Conservation (phyloP, 2,888 invertebrate genomes). For the Anodontia alba region DNA sequence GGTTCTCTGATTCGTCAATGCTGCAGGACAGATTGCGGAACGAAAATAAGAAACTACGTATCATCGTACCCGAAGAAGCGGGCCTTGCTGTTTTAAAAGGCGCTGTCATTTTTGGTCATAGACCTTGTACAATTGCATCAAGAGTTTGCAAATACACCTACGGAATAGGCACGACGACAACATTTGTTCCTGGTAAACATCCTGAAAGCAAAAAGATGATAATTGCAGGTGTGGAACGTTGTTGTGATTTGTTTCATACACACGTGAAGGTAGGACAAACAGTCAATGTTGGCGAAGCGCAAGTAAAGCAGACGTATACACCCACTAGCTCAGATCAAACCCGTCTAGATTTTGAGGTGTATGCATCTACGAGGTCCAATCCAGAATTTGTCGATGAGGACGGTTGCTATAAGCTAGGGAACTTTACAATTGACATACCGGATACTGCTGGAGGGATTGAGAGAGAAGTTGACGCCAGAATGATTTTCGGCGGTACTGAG, state of each 20-base stretch:
- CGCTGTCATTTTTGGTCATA: conserved; percentile 36
- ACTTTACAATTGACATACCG: conserved; percentile 50
- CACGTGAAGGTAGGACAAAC: conserved; percentile 43
- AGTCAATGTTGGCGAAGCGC: conserved; percentile 42
- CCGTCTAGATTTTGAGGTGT: conserved; percentile 35
- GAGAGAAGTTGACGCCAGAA: conserved; percentile 38
- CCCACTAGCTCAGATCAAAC: conserved; percentile 33
- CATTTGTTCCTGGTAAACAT: conserved; percentile 24
- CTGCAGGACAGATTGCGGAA: conserved; percentile 23
- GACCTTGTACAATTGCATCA: conserved; percentile 15
- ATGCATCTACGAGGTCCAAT: conserved; percentile 22
- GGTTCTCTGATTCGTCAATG: conserved; percentile 40
- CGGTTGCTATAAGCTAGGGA: conserved; percentile 44
- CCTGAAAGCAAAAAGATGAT: conserved; percentile 17
- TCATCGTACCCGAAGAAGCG: conserved; percentile 31
- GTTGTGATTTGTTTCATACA: conserved; percentile 41
- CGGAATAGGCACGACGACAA: neutral
- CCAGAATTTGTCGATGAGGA: conserved; percentile 51
- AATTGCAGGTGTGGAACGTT: conserved; percentile 43
- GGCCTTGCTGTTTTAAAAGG: conserved; percentile 37
- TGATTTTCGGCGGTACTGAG: conserved; percentile 65
- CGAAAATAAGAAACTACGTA: neutral
- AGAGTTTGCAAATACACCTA: conserved; percentile 39
- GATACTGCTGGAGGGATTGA: conserved; percentile 42
- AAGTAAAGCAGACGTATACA: conserved; percentile 29